These are phyloP conservation scores for Forficula auricularia DNA, from an alignment of 1,140 invertebrate species.

Conservation along the genomic window DNA sequence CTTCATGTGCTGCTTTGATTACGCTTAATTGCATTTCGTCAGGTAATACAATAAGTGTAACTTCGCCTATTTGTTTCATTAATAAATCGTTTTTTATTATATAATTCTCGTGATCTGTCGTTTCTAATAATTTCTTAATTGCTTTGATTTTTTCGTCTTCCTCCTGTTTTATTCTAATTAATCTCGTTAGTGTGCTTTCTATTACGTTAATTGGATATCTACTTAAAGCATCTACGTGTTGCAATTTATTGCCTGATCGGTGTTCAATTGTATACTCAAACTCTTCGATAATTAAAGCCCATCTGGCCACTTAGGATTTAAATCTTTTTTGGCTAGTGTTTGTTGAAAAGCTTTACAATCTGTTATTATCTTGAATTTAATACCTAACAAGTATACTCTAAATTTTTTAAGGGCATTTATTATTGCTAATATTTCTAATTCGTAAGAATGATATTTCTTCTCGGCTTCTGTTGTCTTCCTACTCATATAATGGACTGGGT, in stretches of 20 bases:
- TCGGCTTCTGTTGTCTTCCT: conserved; percentile 22
- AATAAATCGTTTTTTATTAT: conserved; percentile 6
- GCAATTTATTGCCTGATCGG: conserved; percentile 18
- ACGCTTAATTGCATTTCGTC: conserved; percentile 12
- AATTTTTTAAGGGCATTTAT: conserved; percentile 30
- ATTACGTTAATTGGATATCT: background rate
- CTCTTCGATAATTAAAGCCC: conserved; percentile 21
- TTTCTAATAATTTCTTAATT: conserved; percentile 3
- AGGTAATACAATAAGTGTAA: conserved; percentile 21
- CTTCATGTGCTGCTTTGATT: conserved; percentile 16
- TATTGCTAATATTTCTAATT: conserved; percentile 31
- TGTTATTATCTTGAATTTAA: conserved; percentile 28
- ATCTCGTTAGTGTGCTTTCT: conserved; percentile 7
- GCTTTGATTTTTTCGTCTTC: conserved; percentile 5
- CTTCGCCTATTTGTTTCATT: conserved; percentile 17
- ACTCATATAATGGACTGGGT: conserved; percentile 26
- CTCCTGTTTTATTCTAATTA: background rate
- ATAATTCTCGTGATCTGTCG: background rate
- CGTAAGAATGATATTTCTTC: conserved; percentile 23
- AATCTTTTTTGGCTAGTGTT: conserved; percentile 21
- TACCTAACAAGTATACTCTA: conserved; percentile 28
- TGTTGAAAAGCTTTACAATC: conserved; percentile 9
- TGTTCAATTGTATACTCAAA: conserved; percentile 28
- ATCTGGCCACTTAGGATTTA: conserved; percentile 21
- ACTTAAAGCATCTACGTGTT: conserved; percentile 17